Evolutionary conservation across 2,888 invertebrate species (phyloP), one percentile per base, ranked within the genome.

Genomic region (Odontothrips loti): DNA sequence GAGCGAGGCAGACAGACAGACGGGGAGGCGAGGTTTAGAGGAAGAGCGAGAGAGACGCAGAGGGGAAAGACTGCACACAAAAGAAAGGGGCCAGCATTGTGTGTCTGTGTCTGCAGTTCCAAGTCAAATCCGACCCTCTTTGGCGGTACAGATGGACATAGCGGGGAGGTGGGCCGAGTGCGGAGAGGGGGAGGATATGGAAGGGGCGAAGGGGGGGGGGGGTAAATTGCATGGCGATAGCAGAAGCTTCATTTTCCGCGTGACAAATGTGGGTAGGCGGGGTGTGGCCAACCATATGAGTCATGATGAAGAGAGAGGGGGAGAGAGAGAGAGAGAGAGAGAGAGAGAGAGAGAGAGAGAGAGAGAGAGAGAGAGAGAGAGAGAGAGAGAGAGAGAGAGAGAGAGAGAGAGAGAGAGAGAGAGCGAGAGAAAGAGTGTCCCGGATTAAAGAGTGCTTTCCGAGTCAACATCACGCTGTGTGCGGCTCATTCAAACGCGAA

Each of bases 291-390:
- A 6, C 34, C 34, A 43, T n/a, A n/a, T 43, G 34, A 43, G 34
- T 43, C 34, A 43, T 6, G 34, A 2, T 2, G 34, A 4, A 43
- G 34, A 43, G 34, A 20, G 20, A 48, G n/a, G 3, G 34, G 34
- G 2, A 43, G 34, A 43, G 34, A 20, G 20, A 48, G n/a, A 23
- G 17, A 79, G 79, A 23, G 29, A 75, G 82, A 79, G 80, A 75
- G 81, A 80, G 81, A 51, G 79, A 82, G 47, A 63, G 63, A 78
- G 79, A 27, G 79, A 48, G 81, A 29, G 82, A 81, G 79, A 81
- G 80, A 68, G 80, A 79, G 58, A 80, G 12, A 80, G 63, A 81
- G 80, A 29, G 79, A n/a, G 75, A 80, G 51, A 81, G 23, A 15
- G 20, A 79, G 79, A 82, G 20, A 47, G 68, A 82, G 47, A 80